Evolutionary conservation across 2,113 vertebrate genomes (phyloP), one percentile per base, ranked within the genome.

Genomic region (Oenanthe oenanthe): DNA sequence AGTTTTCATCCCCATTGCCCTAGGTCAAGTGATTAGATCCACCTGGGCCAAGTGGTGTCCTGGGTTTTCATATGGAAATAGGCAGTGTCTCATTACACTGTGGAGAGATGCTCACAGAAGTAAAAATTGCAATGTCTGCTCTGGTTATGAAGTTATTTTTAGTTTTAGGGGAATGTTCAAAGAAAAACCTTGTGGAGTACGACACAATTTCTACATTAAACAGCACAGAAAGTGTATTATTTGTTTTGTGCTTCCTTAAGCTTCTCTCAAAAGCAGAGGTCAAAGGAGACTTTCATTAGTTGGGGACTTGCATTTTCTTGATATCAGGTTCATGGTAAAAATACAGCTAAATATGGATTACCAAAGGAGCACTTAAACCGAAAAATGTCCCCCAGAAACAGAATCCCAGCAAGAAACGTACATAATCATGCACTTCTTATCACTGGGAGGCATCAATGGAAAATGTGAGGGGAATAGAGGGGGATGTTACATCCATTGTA

Each of bases 51-150:
- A 21, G 14, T 5, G 34, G 8, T 45, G 15, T 16, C 36, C 57
- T 45, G 57, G 24, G 11, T 16, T 43, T 67, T 73, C 47, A 5
- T 6, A 7, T 2, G 18, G 45, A 26, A 34, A 42, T 5, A 24
- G 87, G 2, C 18, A 78, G 42, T 29, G 20, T 36, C 74, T 78
- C 40, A 17, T 45, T 26, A 34, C 0, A 0, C 13, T 34, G 2
- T 15, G 48, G 45, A 60, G 50, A 58, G 22, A 20, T 7, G 22
- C 5, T 42, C 22, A 21, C 14, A 26, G 42, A 47, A 50, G 29
- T n/a, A 32, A 88, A 68, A 80, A 66, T 7, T n/a, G 12, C 1
- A 0, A 43, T 0, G 1, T 57, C 50, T 2, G 0, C 17, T 75
- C 57, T 19, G 14, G 38, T 26, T 72, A 25, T 9, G 45, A 63